Conservation (phyloP, 2,113 vertebrate genomes). For the Notechis scutatus region DNA sequence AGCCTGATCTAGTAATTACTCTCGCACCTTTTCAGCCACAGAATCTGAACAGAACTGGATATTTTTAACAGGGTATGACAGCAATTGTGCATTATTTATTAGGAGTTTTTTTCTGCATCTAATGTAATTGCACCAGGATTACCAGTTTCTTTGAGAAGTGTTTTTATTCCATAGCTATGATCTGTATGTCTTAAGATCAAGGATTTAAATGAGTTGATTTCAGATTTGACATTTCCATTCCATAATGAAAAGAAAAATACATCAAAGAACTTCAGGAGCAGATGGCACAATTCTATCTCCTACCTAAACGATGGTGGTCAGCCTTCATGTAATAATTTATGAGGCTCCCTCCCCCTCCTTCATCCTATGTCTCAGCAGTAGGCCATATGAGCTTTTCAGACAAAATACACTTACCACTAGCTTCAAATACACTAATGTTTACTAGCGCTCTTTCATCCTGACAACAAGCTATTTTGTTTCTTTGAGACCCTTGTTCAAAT, state of each 20-base stretch:
- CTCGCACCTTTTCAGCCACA: background rate
- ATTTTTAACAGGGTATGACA: background rate
- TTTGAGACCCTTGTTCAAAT: slow-evolving; percentile 67
- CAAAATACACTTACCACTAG: slow-evolving; percentile 70
- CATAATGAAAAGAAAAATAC: slow-evolving; percentile 42
- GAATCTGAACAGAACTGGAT: background rate
- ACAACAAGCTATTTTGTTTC: slow-evolving; percentile 68
- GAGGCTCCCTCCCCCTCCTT: slow-evolving; percentile 55
- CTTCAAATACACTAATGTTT: slow-evolving; percentile 63
- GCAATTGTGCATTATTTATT: background rate
- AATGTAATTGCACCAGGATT: background rate
- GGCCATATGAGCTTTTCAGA: slow-evolving; percentile 70
- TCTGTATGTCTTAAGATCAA: slow-evolving; percentile 13
- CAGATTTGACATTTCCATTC: slow-evolving; percentile 61
- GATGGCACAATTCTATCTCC: slow-evolving; percentile 61
- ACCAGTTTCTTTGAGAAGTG: background rate
- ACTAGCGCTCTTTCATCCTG: slow-evolving; percentile 66
- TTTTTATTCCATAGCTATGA: background rate
- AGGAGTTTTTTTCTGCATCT: background rate
- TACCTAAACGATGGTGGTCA: slow-evolving; percentile 52
- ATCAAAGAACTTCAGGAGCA: slow-evolving; percentile 59
- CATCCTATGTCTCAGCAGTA: slow-evolving; percentile 59
- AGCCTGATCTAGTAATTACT: background rate
- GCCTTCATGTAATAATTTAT: slow-evolving; percentile 65
- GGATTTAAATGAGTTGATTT: slow-evolving; percentile 21